Evolutionary conservation across 2,888 invertebrate species (phyloP).

Genomic region (Choristoneura rosaceana): DNA sequence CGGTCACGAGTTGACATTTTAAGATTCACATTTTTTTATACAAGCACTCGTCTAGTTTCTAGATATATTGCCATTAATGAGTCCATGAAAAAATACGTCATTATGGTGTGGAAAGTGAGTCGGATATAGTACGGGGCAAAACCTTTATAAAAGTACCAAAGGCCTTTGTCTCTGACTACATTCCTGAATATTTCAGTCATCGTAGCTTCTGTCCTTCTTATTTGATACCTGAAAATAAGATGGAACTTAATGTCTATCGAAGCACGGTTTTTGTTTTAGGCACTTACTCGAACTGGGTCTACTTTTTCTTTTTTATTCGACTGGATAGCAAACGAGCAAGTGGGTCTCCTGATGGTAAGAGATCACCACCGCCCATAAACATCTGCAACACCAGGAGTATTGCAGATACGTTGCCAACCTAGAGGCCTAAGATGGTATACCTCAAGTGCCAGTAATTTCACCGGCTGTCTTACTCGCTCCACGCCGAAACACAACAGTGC

Average conservation of each 20-base stretch:
- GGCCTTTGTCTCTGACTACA: constrained; percentile 92
- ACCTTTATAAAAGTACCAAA: constrained; percentile 96
- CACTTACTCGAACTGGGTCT: too few relatives aligned
- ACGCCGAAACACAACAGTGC: too few relatives aligned
- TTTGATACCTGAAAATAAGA: constrained; percentile 57
- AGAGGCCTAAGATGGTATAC: too few relatives aligned
- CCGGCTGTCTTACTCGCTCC: too few relatives aligned
- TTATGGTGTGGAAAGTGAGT: constrained; percentile 96
- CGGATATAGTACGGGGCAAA: constrained; percentile 97
- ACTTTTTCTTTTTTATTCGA: too few relatives aligned
- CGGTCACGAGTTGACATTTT: too few relatives aligned
- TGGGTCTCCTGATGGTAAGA: too few relatives aligned
- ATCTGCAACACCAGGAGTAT: too few relatives aligned
- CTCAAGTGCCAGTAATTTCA: too few relatives aligned
- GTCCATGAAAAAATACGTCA: constrained; percentile 97
- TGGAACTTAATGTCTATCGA: background rate
- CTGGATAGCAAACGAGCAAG: too few relatives aligned
- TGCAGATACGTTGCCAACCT: too few relatives aligned
- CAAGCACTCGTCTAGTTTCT: background rate
- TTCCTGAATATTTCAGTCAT: constrained; percentile 88
- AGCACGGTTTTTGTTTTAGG: background rate
- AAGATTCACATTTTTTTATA: background rate
- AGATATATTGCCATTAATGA: constrained; percentile 90
- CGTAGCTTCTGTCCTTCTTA: constrained; percentile 28
- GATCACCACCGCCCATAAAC: too few relatives aligned